Conservation (phyloP, 53 echinoderm and acorn worm genomes). For the Henricia sp. region DNA sequence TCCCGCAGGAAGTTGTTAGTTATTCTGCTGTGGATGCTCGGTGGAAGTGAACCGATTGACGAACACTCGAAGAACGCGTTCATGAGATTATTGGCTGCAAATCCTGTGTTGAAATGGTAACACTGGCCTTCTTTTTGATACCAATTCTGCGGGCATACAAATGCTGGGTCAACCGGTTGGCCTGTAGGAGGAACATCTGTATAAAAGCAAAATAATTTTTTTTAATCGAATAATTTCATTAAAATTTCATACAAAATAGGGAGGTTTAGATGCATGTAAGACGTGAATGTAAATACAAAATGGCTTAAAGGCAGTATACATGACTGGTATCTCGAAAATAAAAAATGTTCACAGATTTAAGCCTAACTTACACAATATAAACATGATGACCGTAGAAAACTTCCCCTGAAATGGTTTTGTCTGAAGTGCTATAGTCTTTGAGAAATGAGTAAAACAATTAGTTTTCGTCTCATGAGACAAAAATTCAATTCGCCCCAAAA, state of each 20-base stretch:
- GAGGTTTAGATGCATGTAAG: too few species aligned
- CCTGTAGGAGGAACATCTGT: conserved; percentile 21
- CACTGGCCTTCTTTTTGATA: conserved; percentile 1
- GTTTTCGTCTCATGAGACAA: too few species aligned
- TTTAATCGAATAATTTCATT: not conserved
- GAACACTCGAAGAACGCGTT: conserved; percentile 68
- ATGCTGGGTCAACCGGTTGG: conserved; percentile 5
- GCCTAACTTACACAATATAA: too few species aligned
- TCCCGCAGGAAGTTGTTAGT: conserved; percentile 67
- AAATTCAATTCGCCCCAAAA: too few species aligned
- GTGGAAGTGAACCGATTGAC: conserved; percentile 53
- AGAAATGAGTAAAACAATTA: too few species aligned
- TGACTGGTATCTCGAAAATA: too few species aligned
- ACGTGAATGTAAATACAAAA: too few species aligned
- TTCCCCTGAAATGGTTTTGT: too few species aligned
- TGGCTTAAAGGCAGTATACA: too few species aligned
- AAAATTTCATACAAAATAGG: not conserved
- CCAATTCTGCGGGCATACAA: conserved; percentile 42
- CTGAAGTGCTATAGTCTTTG: too few species aligned
- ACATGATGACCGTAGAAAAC: too few species aligned
- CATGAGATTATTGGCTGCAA: conserved; percentile 7
- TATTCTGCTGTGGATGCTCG: conserved; percentile 73
- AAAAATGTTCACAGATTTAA: too few species aligned
- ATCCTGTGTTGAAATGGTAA: conserved; percentile 29
- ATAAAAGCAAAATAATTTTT: not conserved